Percentiles rank a stretch among this genome's conserved stretches.
Evolutionary conservation across 2,113 vertebrate species (phyloP).

Genomic region (Campylorhamphus procurvoides): DNA sequence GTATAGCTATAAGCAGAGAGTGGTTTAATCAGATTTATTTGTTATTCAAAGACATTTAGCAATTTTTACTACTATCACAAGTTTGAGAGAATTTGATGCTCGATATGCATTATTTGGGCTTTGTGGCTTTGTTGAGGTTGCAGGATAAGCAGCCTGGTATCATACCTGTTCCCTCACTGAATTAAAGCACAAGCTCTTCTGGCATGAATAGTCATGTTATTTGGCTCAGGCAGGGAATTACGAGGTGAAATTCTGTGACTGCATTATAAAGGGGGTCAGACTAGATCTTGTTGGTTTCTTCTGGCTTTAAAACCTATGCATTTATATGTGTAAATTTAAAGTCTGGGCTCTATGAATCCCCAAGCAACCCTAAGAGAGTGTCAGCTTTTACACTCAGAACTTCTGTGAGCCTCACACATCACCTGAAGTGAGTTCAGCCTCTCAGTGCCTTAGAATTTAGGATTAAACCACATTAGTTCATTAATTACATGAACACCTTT

Average conservation of each 20-base stretch:
- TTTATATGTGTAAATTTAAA: slow-evolving; percentile 56
- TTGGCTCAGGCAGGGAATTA: slow-evolving; percentile 9
- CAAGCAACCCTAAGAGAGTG: background rate
- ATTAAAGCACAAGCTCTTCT: slow-evolving; percentile 33
- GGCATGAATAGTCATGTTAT: slow-evolving; percentile 32
- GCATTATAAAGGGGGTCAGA: background rate
- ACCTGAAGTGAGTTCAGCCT: background rate
- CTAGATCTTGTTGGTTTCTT: background rate
- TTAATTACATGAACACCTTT: background rate
- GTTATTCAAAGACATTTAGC: slow-evolving; percentile 55
- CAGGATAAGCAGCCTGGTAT: slow-evolving; percentile 19
- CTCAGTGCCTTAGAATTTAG: background rate
- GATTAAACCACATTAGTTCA: background rate
- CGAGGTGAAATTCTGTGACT: background rate
- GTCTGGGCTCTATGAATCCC: background rate
- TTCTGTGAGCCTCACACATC: background rate
- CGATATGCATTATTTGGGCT: slow-evolving; percentile 8
- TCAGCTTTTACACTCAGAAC: background rate
- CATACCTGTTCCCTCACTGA: slow-evolving; percentile 13
- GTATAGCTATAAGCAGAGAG: slow-evolving; percentile 48
- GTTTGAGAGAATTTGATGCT: slow-evolving; percentile 3
- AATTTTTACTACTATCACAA: slow-evolving; percentile 38
- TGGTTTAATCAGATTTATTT: slow-evolving; percentile 63
- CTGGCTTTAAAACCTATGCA: slow-evolving; percentile 58
- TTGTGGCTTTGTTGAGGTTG: slow-evolving; percentile 3